A percentile compares a stretch with the other conserved stretches of the same genome.
Conservation (phyloP, 2,888 invertebrate species). For the Sphaerophoria rueppellii region DNA sequence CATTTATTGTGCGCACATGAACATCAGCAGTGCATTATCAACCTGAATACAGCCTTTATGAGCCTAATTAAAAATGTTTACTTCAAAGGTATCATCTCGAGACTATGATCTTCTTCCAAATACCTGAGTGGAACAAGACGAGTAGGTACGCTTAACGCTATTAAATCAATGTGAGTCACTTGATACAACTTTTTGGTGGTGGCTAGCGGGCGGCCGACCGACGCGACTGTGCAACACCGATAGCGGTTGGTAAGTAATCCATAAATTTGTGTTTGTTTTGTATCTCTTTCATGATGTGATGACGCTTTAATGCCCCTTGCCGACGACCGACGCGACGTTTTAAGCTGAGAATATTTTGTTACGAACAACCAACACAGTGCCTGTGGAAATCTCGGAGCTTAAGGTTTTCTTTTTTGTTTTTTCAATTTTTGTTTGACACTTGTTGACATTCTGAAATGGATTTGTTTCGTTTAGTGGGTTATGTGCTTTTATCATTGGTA, state of each 20-base stretch:
- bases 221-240: neutral
- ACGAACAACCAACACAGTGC: neutral
- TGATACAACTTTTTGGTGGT: conserved; percentile 57
- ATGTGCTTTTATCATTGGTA: conserved; percentile 45
- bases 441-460: conserved; percentile 60
- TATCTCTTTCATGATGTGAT: conserved; percentile 9
- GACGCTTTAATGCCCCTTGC: conserved; percentile 65
- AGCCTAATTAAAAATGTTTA: conserved; percentile 70
- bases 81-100: conserved; percentile 42
- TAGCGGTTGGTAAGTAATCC: conserved; percentile 56
- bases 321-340: conserved; percentile 39
- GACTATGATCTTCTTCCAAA: conserved; percentile 36
- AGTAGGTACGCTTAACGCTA: conserved; percentile 32
- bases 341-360: conserved; percentile 24
- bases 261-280: conserved; percentile 39
- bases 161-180: conserved; percentile 69
- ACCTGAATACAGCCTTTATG: conserved; percentile 58
- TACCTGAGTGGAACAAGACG: conserved; percentile 10
- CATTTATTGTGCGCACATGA: conserved; percentile 24
- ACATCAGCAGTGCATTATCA: conserved; percentile 37
- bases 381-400: neutral
- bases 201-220: neutral
- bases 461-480: conserved; percentile 24
- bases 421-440: conserved; percentile 66
- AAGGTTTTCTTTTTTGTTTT: conserved; percentile 1